Conservation (phyloP, 2,888 invertebrate species). For the Tenthredo amoena region DNA sequence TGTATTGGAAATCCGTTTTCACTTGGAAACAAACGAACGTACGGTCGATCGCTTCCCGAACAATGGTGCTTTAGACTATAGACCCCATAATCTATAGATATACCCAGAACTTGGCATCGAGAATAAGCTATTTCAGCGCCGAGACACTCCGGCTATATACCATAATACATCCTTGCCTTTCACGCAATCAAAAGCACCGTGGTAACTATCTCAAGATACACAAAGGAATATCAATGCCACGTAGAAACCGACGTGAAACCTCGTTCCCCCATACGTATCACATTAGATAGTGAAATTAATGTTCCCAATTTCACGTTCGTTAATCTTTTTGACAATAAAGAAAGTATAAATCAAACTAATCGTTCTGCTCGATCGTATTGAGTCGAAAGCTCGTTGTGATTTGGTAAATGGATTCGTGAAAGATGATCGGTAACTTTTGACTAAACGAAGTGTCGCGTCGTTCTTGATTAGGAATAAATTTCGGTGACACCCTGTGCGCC, state of each 20-base stretch:
- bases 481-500: neutral
- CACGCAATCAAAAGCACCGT: slow-evolving; percentile 14
- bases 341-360: neutral
- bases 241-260: neutral
- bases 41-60: slow-evolving; percentile 43
- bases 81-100: neutral
- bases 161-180: slow-evolving; percentile 22
- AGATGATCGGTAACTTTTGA: neutral
- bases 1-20: slow-evolving; percentile 49
- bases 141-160: slow-evolving; percentile 9
- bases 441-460: neutral
- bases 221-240: neutral
- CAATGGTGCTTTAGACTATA: slow-evolving; percentile 25
- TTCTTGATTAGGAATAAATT: neutral
- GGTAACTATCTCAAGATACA: neutral
- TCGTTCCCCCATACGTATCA: neutral
- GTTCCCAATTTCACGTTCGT: neutral
- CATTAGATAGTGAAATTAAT: neutral
- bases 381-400: neutral
- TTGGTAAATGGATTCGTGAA: neutral
- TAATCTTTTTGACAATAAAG: too few relatives aligned
- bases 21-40: slow-evolving; percentile 45
- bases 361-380: neutral
- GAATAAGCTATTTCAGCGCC: slow-evolving; percentile 39
- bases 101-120: neutral